Conservation (phyloP, 1,140 invertebrate species). For the Pentalonia nigronervosa region DNA sequence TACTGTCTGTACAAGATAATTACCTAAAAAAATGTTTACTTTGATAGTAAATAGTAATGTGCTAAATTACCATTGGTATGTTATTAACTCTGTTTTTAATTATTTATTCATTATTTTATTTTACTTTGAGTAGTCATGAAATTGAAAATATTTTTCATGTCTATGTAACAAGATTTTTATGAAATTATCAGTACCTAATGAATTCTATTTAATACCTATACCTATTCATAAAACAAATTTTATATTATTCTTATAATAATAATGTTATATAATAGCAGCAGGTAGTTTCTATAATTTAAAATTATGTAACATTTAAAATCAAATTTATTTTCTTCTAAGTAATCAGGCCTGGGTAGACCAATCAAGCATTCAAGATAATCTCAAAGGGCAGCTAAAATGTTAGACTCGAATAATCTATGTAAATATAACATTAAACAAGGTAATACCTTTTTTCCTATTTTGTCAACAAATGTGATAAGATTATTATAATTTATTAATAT, state of each 20-base stretch:
- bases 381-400: too few species aligned
- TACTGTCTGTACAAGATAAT: neutral
- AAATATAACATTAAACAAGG: too few species aligned
- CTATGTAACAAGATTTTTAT: neutral
- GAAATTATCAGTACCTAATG: neutral
- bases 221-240: neutral
- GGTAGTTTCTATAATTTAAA: neutral
- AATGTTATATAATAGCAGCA: neutral
- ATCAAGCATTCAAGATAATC: too few species aligned
- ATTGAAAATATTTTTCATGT: neutral
- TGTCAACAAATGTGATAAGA: too few species aligned
- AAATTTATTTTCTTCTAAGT: neutral
- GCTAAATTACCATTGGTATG: neutral
- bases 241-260: neutral
- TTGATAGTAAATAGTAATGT: neutral
- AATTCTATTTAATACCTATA: neutral
- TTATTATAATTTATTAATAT: too few species aligned
- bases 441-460: too few species aligned
- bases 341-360: too few species aligned
- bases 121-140: neutral
- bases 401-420: too few species aligned
- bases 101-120: neutral
- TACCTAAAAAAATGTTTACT: neutral
- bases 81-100: neutral
- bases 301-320: conserved; percentile 9